Evolutionary conservation across 2,888 invertebrate species (phyloP).

Genomic region (Aproaerema taeniolella): DNA sequence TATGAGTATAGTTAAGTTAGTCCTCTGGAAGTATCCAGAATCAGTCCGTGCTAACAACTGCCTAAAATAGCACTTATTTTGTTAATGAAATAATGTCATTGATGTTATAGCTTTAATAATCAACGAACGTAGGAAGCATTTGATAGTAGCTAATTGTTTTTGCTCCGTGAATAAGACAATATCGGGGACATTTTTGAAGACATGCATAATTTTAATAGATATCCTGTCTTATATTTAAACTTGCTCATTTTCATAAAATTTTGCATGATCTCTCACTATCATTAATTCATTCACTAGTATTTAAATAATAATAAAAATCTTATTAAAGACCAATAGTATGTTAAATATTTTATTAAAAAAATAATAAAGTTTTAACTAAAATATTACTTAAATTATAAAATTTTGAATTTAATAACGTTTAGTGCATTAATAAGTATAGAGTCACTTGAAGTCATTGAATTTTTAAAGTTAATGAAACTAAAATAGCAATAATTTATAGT

Average conservation of each 20-base stretch:
- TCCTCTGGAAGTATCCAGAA: no score
- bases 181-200: constrained; percentile 19
- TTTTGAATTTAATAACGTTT: constrained; percentile 46
- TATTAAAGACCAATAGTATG: constrained; percentile 71
- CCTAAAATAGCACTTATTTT: no score
- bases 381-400: constrained; percentile 25
- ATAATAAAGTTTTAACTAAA: constrained; percentile 45
- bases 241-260: constrained; percentile 56
- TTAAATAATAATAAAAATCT: constrained; percentile 40
- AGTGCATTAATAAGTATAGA: constrained; percentile 52
- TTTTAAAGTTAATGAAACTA: constrained; percentile 28
- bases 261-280: constrained; percentile 58
- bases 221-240: constrained; percentile 30
- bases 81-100: no score
- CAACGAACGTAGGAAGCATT: no score
- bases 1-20: no score
- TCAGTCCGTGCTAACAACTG: no score
- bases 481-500: constrained; percentile 58
- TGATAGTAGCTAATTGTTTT: no score
- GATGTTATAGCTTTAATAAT: no score
- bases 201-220: constrained; percentile 23
- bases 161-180: no score
- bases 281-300: constrained; percentile 42
- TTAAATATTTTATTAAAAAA: constrained; percentile 57
- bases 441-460: constrained; percentile 40